A percentile compares a stretch with the other conserved stretches of the same genome.
Evolutionary conservation across 2,113 vertebrate species (phyloP).

Genomic region (Toxotes chatareus): DNA sequence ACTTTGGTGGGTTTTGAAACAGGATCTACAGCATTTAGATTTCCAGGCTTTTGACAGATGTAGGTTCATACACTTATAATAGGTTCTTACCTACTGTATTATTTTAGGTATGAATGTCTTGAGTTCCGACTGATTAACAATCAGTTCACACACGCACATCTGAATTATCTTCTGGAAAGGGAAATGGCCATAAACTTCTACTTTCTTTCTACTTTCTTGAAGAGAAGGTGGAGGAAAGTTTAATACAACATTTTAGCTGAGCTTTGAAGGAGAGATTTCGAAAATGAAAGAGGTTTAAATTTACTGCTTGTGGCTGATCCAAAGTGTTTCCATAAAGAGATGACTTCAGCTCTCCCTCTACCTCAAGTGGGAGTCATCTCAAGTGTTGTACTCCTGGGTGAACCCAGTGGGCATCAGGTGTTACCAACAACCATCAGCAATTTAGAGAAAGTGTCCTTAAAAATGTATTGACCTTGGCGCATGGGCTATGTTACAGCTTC

Average conservation of each 20-base stretch:
- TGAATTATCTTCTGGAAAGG: not conserved
- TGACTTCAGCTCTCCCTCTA: slow-evolving; percentile 2
- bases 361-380: slow-evolving; percentile 6
- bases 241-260: slow-evolving; percentile 4
- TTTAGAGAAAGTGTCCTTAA: slow-evolving; percentile 36
- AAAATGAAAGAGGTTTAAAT: too few relatives aligned
- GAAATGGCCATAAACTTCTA: not conserved
- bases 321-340: slow-evolving; percentile 20
- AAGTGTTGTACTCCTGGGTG: slow-evolving; percentile 18
- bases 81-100: too few relatives aligned
- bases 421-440: slow-evolving; percentile 25
- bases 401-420: slow-evolving; percentile 51
- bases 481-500: not conserved
- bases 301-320: not conserved
- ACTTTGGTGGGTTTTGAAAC: not conserved
- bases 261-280: too few relatives aligned
- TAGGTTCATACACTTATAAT: not conserved
- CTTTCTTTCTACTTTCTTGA: too few relatives aligned
- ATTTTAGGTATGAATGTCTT: not conserved
- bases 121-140: not conserved
- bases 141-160: not conserved
- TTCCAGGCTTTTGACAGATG: not conserved
- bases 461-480: slow-evolving; percentile 42
- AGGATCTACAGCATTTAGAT: not conserved
- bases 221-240: not conserved